phyloP scores from a whole-genome alignment of 1,140 invertebrate genomes.

The Magallana angulata region DNA sequence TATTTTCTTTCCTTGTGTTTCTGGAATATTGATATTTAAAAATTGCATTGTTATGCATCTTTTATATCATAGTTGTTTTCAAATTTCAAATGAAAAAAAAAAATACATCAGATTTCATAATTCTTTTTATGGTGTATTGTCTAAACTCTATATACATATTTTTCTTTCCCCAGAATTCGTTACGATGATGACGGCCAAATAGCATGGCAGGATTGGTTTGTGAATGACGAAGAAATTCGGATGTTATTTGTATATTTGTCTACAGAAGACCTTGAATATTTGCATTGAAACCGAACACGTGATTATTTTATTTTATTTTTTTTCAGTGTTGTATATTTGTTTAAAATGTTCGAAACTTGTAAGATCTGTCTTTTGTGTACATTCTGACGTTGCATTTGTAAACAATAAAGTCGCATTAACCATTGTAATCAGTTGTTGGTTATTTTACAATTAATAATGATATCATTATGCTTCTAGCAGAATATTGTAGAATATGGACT shows the following conservation, averaged over 20 bases:
- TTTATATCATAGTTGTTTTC: no score
- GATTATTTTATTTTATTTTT: not conserved
- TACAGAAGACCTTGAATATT: constrained; percentile 6
- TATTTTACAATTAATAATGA: no score
- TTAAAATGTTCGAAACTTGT: not conserved
- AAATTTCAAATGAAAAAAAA: no score
- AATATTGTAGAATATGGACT: no score
- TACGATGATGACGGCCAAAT: constrained; percentile 1
- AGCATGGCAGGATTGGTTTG: not conserved
- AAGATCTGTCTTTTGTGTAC: constrained; percentile 24
- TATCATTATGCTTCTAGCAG: no score
- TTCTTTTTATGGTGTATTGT: no score
- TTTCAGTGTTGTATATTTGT: constrained; percentile 19
- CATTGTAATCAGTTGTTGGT: no score
- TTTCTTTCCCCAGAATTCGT: constrained; percentile 3
- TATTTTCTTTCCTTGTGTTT: no score
- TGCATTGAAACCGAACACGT: not conserved
- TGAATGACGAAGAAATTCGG: not conserved
- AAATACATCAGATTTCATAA: no score
- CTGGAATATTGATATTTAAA: no score
- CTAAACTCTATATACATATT: not conserved
- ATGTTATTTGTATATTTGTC: not conserved
- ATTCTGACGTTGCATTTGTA: not conserved
- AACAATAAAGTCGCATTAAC: constrained; percentile 25
- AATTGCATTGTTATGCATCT: no score